phyloP scores from a whole-genome alignment of 2,113 vertebrate genomes.

The Xyliphius kryptos region DNA sequence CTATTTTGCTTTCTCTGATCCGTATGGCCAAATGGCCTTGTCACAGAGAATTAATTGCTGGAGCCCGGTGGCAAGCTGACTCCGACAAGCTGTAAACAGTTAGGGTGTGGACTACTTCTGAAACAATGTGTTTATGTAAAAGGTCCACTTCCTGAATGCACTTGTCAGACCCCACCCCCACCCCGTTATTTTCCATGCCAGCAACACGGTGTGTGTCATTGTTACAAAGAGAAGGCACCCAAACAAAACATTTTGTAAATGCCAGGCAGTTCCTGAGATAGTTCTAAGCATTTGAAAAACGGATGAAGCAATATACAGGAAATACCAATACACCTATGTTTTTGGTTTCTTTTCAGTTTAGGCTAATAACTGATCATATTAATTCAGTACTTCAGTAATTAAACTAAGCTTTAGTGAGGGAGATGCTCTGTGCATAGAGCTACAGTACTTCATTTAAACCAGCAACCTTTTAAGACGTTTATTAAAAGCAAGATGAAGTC shows the following conservation, averaged over 20 bases:
- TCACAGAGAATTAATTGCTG: slow-evolving; percentile 48
- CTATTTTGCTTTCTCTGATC: slow-evolving; percentile 46
- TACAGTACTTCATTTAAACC: slow-evolving; percentile 67
- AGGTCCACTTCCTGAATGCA: slow-evolving; percentile 66
- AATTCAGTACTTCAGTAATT: slow-evolving; percentile 8
- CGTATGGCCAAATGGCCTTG: slow-evolving; percentile 50
- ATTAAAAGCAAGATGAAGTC: no score
- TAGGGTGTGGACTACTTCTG: slow-evolving; percentile 72
- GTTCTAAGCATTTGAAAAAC: no score
- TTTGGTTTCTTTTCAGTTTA: no score
- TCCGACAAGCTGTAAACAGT: slow-evolving; percentile 69
- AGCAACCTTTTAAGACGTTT: slow-evolving; percentile 55
- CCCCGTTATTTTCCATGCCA: slow-evolving; percentile 71
- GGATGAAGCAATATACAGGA: no score
- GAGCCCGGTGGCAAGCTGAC: slow-evolving; percentile 45
- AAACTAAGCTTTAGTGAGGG: slow-evolving; percentile 51
- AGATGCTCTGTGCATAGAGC: slow-evolving; percentile 54
- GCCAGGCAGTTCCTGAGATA: no score
- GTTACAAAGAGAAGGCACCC: slow-evolving; percentile 55
- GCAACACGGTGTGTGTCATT: slow-evolving; percentile 60
- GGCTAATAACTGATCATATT: no score
- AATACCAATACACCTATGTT: no score
- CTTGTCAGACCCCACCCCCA: slow-evolving; percentile 64
- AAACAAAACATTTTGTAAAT: slow-evolving; percentile 52
- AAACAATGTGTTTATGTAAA: slow-evolving; percentile 80